Evolutionary conservation across 2,797 vertebrate genomes (phyloP).

Genomic region (Cyclura pinguis): DNA sequence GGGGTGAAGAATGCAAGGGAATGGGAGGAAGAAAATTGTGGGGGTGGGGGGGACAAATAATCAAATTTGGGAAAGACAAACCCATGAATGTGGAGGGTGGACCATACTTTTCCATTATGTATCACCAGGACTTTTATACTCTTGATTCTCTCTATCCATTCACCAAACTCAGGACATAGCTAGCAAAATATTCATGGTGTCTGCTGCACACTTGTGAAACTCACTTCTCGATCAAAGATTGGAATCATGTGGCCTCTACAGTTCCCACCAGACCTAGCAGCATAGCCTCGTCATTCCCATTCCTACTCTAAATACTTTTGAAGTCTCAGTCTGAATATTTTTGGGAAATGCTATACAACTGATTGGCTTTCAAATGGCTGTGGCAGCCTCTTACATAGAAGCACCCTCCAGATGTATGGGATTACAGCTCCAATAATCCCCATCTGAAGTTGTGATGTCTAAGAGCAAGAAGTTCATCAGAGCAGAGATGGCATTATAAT

Average conservation of each 20-base stretch:
- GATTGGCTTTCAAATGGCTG: not conserved
- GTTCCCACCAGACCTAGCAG: no score
- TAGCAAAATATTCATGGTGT: not conserved
- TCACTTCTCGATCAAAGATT: not conserved
- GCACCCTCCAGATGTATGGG: no score
- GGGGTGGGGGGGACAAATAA: no score
- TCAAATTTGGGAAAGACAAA: no score
- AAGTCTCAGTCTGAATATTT: not conserved
- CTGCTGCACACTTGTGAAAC: not conserved
- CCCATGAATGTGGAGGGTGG: no score
- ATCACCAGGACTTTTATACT: not conserved
- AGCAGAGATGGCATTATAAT: conserved; percentile 97
- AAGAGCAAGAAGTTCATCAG: conserved; percentile 92
- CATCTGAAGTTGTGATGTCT: conserved; percentile 46
- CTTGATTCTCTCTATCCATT: not conserved
- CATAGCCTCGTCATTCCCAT: no score
- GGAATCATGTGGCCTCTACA: no score
- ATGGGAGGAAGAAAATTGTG: no score
- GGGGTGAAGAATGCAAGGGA: no score
- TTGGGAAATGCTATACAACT: not conserved
- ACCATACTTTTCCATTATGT: no score
- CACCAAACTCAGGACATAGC: not conserved
- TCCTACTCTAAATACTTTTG: not conserved
- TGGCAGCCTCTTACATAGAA: no score
- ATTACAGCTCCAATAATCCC: no score